Evolutionary conservation across 2,113 vertebrate species (phyloP).

Genomic region (Bos javanicus): DNA sequence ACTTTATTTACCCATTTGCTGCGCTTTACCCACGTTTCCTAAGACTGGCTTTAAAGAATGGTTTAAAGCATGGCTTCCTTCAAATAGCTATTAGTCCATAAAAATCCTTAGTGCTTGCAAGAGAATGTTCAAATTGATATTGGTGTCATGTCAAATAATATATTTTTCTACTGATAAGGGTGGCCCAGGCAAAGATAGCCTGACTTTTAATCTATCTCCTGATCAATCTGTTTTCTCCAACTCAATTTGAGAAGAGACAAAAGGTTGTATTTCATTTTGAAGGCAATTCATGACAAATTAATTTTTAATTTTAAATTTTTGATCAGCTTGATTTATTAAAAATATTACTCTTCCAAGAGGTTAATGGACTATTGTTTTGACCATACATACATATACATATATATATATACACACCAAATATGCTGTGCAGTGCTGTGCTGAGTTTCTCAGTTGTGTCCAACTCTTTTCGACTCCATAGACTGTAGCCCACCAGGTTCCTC

Average conservation of each 20-base stretch:
- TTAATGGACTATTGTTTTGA: neutral
- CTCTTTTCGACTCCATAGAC: neutral
- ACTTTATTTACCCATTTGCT: slow-evolving; percentile 49
- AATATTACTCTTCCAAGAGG: neutral
- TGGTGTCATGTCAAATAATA: neutral
- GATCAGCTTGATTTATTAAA: neutral
- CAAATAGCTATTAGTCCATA: neutral
- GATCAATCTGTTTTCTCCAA: neutral
- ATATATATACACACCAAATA: neutral
- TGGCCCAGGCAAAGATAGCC: neutral
- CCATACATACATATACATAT: neutral
- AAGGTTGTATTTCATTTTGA: neutral
- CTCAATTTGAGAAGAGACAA: neutral
- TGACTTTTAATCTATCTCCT: slow-evolving; percentile 5
- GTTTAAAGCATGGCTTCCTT: slow-evolving; percentile 43
- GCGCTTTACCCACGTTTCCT: neutral
- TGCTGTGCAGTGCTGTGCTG: neutral
- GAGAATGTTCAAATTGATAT: neutral
- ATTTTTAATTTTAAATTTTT: slow-evolving; percentile 33
- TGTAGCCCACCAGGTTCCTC: neutral
- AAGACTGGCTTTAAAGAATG: slow-evolving; percentile 30
- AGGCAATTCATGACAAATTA: neutral
- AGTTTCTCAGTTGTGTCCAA: neutral
- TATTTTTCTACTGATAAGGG: slow-evolving; percentile 15
- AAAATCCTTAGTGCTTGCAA: slow-evolving; percentile 33